phyloP scores from a whole-genome alignment of 2,113 vertebrate species.

The Rhinolophus ferrumequinum region DNA sequence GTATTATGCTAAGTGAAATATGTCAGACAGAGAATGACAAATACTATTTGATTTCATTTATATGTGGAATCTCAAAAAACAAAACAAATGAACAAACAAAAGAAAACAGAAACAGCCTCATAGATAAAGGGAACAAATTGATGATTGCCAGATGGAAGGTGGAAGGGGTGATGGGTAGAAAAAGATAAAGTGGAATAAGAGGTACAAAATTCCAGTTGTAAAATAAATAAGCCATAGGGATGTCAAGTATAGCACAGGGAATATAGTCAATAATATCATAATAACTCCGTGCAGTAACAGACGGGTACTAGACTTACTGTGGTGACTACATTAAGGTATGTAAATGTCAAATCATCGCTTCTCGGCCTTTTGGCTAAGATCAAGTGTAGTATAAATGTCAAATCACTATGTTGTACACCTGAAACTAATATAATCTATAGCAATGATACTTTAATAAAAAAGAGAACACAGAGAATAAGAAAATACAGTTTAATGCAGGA shows the following conservation, averaged over 20 bases:
- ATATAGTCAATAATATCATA: background rate
- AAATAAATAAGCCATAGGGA: background rate
- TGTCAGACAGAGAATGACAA: background rate
- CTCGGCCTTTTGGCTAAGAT: too few relatives aligned
- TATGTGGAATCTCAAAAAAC: background rate
- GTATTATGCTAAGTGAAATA: background rate
- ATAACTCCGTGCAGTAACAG: background rate
- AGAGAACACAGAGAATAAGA: background rate
- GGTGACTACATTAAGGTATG: background rate
- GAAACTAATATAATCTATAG: background rate
- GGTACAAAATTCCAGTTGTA: background rate
- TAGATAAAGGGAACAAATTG: background rate
- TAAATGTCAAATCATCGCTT: background rate
- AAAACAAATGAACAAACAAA: background rate
- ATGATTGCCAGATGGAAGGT: background rate
- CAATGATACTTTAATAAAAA: background rate
- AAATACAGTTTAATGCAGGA: background rate
- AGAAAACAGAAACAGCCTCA: background rate
- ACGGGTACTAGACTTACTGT: background rate
- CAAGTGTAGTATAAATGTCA: background rate
- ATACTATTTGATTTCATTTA: background rate
- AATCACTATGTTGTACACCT: background rate
- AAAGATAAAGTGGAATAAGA: background rate
- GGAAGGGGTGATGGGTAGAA: background rate
- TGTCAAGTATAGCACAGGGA: background rate